Evolutionary conservation across 2,113 vertebrate genomes (phyloP).

Genomic region (Elanus axillaris): DNA sequence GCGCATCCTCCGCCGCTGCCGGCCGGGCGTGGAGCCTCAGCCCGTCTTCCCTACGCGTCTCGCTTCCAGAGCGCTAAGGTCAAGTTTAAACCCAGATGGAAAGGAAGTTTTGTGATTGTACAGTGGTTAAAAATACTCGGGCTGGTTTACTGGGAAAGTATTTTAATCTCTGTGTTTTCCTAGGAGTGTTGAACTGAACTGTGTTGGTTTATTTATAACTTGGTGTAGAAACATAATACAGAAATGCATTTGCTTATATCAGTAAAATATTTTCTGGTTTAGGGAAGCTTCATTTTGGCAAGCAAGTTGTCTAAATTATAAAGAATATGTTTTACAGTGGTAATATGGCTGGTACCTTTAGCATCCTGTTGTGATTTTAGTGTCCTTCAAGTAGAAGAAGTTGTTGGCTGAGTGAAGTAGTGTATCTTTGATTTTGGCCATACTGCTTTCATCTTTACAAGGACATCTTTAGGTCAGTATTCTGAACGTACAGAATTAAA

Average conservation of each 20-base stretch:
- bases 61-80: background rate
- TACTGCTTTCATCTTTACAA: background rate
- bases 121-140: conserved; percentile 54
- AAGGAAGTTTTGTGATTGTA: conserved; percentile 11
- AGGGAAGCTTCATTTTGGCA: background rate
- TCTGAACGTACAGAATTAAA: background rate
- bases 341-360: background rate
- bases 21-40: background rate
- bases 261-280: background rate
- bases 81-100: background rate
- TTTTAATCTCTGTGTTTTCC: conserved; percentile 36
- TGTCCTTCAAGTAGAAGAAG: background rate
- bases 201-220: conserved; percentile 21
- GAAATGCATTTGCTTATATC: background rate
- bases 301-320: background rate
- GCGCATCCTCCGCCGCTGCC: background rate
- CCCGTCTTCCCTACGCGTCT: background rate
- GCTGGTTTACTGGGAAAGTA: conserved; percentile 41
- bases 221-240: background rate
- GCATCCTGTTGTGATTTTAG: background rate
- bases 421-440: background rate
- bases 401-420: background rate
- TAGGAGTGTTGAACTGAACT: background rate
- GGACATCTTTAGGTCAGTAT: background rate
- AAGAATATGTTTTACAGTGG: background rate